phyloP scores from a whole-genome alignment of 2,797 vertebrate genomes.

The Nannoperca obscura region DNA sequence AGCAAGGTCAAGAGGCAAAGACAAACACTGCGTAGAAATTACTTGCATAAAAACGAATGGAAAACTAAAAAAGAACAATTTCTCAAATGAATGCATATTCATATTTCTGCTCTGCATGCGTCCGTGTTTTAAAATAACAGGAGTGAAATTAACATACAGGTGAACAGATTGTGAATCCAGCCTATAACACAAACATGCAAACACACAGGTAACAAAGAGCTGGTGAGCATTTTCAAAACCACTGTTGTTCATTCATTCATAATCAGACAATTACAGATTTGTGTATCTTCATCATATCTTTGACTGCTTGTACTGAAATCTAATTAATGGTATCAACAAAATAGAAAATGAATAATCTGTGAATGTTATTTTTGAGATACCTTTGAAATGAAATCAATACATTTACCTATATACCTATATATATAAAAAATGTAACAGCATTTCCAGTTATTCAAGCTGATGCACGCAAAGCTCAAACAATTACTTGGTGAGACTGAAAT shows the following conservation, averaged over 20 bases:
- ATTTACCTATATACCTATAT: neutral
- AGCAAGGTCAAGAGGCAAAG: neutral
- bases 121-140: conserved; percentile 46
- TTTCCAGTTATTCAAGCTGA: neutral
- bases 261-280: neutral
- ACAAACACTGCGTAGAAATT: neutral
- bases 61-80: conserved; percentile 17
- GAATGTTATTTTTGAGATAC: neutral
- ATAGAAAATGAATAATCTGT: neutral
- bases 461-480: neutral
- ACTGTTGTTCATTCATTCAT: neutral
- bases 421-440: too few relatives aligned
- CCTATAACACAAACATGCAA: conserved; percentile 50
- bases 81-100: conserved; percentile 36
- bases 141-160: conserved; percentile 68
- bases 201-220: conserved; percentile 37
- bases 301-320: neutral
- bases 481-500: neutral
- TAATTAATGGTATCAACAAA: neutral
- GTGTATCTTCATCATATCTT: neutral
- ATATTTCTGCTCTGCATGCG: conserved; percentile 13
- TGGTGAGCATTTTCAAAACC: neutral
- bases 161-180: conserved; percentile 67
- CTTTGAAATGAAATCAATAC: neutral
- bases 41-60: neutral